Evolutionary conservation across 2,113 vertebrate genomes (phyloP).

Genomic region (Erythrolamprus reginae): DNA sequence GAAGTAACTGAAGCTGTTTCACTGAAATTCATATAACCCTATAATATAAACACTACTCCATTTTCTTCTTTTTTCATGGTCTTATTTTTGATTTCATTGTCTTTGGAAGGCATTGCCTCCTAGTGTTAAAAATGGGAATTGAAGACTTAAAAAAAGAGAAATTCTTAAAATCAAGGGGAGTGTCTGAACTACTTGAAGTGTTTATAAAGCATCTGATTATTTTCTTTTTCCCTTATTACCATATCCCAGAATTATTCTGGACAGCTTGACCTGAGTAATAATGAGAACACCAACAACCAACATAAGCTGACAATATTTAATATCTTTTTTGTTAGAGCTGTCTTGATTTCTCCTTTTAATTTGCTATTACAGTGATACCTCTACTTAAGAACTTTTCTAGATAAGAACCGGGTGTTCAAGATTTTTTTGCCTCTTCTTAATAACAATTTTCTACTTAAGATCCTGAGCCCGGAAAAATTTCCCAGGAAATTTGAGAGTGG

Average conservation of each 20-base stretch:
- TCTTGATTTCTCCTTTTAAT: neutral
- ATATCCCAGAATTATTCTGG: neutral
- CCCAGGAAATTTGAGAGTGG: too few relatives aligned
- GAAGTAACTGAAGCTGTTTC: neutral
- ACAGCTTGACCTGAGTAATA: neutral
- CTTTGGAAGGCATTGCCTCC: neutral
- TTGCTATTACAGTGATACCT: too few relatives aligned
- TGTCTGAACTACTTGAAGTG: neutral
- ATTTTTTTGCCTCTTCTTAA: too few relatives aligned
- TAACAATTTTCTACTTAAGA: too few relatives aligned
- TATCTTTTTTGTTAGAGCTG: neutral
- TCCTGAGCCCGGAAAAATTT: too few relatives aligned
- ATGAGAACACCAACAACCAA: neutral
- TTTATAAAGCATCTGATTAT: neutral
- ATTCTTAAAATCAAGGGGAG: neutral
- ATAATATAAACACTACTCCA: neutral
- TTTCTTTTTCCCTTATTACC: too few relatives aligned
- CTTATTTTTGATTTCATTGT: neutral
- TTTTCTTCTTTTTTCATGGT: neutral
- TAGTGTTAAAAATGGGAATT: neutral
- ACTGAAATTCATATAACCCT: neutral
- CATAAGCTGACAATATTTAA: neutral
- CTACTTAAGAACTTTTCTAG: too few relatives aligned
- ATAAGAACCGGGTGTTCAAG: too few relatives aligned
- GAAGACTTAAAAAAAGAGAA: neutral